phyloP scores from a whole-genome alignment of 2,113 vertebrate genomes.

The Carassius auratus region DNA sequence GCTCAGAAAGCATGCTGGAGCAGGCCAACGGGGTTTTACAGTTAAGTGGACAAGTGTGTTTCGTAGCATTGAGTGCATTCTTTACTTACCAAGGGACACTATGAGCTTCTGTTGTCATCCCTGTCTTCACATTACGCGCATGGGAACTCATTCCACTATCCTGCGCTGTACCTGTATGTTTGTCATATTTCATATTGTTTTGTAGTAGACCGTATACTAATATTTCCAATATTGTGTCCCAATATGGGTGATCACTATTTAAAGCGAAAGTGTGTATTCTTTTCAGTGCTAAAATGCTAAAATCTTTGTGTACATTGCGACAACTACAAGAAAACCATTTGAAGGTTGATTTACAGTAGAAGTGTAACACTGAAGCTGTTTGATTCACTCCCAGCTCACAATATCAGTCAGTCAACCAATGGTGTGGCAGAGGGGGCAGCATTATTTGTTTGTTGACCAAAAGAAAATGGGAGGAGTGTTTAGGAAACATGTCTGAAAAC shows the following conservation, averaged over 20 bases:
- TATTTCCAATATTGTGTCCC: background rate
- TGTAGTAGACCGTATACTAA: background rate
- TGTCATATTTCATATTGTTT: constrained; percentile 7
- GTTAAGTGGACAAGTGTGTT: constrained; percentile 75
- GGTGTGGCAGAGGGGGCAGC: background rate
- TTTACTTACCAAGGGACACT: constrained; percentile 55
- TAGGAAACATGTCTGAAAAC: constrained; percentile 3
- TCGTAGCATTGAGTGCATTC: constrained; percentile 54
- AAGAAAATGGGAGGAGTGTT: background rate
- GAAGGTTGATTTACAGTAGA: background rate
- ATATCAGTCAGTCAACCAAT: background rate
- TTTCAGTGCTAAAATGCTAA: too few relatives aligned
- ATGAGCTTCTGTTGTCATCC: background rate
- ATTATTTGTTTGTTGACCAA: background rate
- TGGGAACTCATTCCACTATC: background rate
- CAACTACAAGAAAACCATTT: background rate
- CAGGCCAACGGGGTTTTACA: constrained; percentile 72
- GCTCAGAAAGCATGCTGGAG: constrained; percentile 72
- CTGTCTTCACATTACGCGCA: constrained; percentile 20
- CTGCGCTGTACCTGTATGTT: constrained; percentile 27
- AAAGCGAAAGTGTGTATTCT: too few relatives aligned
- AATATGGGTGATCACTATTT: background rate
- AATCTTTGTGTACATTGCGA: too few relatives aligned
- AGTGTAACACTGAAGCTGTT: background rate
- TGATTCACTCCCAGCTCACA: too few relatives aligned